phyloP scores from a whole-genome alignment of 2,113 vertebrate species.

The Eulemur rufifrons region DNA sequence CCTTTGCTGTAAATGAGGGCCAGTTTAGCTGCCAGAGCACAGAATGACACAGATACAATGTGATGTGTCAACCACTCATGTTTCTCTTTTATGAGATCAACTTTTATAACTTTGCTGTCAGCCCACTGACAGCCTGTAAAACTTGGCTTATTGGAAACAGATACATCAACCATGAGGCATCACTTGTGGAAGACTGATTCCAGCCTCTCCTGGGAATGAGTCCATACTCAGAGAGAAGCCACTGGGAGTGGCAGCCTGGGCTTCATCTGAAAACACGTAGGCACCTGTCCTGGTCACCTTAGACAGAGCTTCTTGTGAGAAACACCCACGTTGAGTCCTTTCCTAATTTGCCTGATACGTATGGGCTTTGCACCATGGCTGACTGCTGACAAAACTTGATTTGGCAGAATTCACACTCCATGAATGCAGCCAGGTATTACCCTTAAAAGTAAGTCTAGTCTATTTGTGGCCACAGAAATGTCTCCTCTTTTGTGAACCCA shows the following conservation, averaged over 20 bases:
- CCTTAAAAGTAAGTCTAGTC: constrained; percentile 36
- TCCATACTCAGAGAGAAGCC: background rate
- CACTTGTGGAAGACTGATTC: background rate
- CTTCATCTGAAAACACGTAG: background rate
- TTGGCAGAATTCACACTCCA: background rate
- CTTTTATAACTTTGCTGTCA: constrained; percentile 73
- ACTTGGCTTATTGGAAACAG: constrained; percentile 79
- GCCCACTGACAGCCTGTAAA: constrained; percentile 79
- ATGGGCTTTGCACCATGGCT: background rate
- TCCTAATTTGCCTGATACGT: background rate
- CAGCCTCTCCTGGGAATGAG: background rate
- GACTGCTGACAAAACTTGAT: background rate
- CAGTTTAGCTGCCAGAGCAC: constrained; percentile 53
- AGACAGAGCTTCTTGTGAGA: background rate
- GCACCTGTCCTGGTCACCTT: background rate
- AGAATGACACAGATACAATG: constrained; percentile 63
- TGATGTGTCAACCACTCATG: constrained; percentile 51
- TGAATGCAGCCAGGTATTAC: constrained; percentile 9
- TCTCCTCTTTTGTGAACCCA: constrained; percentile 31
- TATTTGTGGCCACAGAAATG: constrained; percentile 35
- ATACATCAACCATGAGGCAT: constrained; percentile 16
- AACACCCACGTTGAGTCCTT: background rate
- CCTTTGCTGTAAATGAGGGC: constrained; percentile 56
- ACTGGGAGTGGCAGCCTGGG: background rate
- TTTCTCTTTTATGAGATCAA: constrained; percentile 71